A percentile compares a stretch with the other conserved stretches of the same genome.
Conservation (phyloP, 2,113 vertebrate genomes). For the Myotis yumanensis region DNA sequence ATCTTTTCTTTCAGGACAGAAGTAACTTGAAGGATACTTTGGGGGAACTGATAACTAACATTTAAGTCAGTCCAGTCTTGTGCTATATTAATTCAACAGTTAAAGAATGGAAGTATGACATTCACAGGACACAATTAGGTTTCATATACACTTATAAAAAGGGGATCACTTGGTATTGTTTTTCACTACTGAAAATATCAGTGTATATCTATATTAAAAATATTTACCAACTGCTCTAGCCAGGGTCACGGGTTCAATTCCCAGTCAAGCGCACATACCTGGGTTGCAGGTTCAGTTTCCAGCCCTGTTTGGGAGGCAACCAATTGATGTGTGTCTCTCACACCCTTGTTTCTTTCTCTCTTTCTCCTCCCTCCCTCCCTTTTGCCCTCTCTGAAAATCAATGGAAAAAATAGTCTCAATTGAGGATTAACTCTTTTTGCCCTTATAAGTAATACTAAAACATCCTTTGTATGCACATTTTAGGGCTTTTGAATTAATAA, state of each 20-base stretch:
- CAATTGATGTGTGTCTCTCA: too few relatives aligned
- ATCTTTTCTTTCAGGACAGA: background rate
- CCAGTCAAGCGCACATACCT: too few relatives aligned
- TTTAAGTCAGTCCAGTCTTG: background rate
- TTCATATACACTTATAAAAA: background rate
- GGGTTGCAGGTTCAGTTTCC: too few relatives aligned
- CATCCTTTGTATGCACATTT: background rate
- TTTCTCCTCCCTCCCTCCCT: too few relatives aligned
- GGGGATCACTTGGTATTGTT: background rate
- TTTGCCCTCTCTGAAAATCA: too few relatives aligned
- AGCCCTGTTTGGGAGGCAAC: too few relatives aligned
- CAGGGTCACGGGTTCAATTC: too few relatives aligned
- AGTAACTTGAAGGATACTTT: background rate
- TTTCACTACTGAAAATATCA: slow-evolving; percentile 21
- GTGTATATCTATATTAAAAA: slow-evolving; percentile 15
- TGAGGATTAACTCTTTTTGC: background rate
- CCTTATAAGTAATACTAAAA: slow-evolving; percentile 17
- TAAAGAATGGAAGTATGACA: background rate
- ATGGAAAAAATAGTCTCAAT: too few relatives aligned
- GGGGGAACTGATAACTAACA: background rate
- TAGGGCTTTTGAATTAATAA: slow-evolving; percentile 10
- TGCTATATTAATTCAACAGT: background rate
- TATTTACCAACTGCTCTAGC: background rate
- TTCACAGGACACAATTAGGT: background rate
- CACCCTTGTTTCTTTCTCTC: too few relatives aligned